phyloP scores from a whole-genome alignment of 2,888 invertebrate genomes.

The Athrips mouffetella region DNA sequence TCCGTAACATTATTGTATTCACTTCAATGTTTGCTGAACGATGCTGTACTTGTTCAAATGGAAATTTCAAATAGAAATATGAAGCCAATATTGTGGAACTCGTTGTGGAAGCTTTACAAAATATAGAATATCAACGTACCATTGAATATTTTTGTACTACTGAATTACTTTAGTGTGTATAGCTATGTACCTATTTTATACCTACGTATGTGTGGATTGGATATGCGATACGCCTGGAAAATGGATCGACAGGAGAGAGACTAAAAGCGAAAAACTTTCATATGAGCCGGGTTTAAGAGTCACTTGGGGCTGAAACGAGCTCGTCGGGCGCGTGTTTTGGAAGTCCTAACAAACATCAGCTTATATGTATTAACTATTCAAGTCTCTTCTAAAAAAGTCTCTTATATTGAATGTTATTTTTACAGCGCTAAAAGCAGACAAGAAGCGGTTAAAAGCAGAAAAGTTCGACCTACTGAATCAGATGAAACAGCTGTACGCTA shows the following conservation, averaged over 20 bases:
- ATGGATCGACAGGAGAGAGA: slow-evolving; percentile 36
- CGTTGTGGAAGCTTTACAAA: slow-evolving; percentile 12
- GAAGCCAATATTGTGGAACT: slow-evolving; percentile 7
- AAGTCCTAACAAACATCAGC: neutral
- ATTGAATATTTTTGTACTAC: slow-evolving; percentile 38
- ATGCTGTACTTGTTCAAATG: too few relatives aligned
- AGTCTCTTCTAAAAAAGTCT: neutral
- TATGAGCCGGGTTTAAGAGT: neutral
- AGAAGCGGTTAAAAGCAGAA: slow-evolving; percentile 94
- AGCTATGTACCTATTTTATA: too few relatives aligned
- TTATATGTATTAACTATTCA: neutral
- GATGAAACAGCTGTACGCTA: slow-evolving; percentile 96
- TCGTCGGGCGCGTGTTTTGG: neutral
- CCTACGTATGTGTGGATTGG: neutral
- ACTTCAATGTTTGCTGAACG: neutral
- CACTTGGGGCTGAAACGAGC: neutral
- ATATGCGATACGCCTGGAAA: slow-evolving; percentile 34
- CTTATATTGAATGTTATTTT: too few relatives aligned
- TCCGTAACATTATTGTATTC: neutral
- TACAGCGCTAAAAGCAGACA: slow-evolving; percentile 90
- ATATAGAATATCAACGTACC: slow-evolving; percentile 27
- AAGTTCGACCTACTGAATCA: slow-evolving; percentile 95
- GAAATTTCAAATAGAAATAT: slow-evolving; percentile 11
- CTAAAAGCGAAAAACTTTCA: slow-evolving; percentile 31
- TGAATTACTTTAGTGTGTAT: too few relatives aligned